A percentile compares a stretch with the other conserved stretches of the same genome.
Evolutionary conservation across 2,888 invertebrate genomes (phyloP).

Genomic region (Agonopterix alstromeriana): DNA sequence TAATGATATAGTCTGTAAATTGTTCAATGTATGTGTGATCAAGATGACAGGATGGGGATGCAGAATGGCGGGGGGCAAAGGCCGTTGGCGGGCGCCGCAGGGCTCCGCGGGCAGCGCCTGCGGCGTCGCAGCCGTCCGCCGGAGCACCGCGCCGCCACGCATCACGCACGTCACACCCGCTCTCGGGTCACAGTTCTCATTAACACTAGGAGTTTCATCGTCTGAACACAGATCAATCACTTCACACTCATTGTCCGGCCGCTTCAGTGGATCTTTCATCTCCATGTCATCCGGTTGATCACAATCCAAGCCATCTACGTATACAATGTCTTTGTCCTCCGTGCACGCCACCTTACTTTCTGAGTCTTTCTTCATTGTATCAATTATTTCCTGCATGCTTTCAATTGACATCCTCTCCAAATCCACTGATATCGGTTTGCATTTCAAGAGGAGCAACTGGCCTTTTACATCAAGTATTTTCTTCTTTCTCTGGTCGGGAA

Average conservation of each 20-base stretch:
- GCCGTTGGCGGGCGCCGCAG: conserved; percentile 64
- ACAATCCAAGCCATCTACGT: conserved; percentile 53
- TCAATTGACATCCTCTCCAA: conserved; percentile 56
- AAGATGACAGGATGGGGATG: conserved; percentile 65
- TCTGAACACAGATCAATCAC: conserved; percentile 83
- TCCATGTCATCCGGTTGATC: conserved; percentile 41
- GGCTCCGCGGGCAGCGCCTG: conserved; percentile 55
- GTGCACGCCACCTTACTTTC: conserved; percentile 25
- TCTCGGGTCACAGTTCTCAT: conserved; percentile 65
- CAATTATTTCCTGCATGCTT: conserved; percentile 59
- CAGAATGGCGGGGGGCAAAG: conserved; percentile 45
- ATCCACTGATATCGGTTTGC: conserved; percentile 64
- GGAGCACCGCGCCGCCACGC: conserved; percentile 54
- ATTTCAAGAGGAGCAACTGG: conserved; percentile 69
- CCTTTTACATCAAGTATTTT: conserved; percentile 55
- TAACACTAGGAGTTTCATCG: conserved; percentile 70
- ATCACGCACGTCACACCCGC: conserved; percentile 57
- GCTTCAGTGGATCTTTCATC: conserved; percentile 48
- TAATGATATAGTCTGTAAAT: conserved; percentile 68
- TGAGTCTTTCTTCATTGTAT: conserved; percentile 42
- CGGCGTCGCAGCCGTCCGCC: conserved; percentile 59
- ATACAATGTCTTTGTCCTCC: conserved; percentile 60
- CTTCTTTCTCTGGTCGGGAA: conserved; percentile 61
- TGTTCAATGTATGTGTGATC: conserved; percentile 61
- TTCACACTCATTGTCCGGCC: conserved; percentile 59